These are phyloP conservation scores for Tenualosa thibaudeaui DNA, from an alignment of 2,797 vertebrate genomes.

Conservation along the genomic window DNA sequence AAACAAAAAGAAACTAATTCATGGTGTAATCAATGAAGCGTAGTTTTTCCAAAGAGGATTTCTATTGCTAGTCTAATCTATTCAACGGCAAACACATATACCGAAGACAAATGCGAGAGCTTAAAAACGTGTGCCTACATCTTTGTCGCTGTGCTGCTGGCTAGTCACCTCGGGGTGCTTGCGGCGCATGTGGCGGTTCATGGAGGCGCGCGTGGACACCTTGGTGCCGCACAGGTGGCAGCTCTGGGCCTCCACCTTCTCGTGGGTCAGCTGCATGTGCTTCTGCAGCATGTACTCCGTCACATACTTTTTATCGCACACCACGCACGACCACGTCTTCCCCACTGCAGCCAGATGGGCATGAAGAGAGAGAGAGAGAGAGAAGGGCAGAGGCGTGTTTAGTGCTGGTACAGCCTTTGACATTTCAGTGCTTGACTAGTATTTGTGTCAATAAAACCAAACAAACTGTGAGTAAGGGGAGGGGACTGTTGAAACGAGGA, in stretches of 20 bases:
- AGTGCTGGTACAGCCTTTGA: background rate
- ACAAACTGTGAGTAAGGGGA: background rate
- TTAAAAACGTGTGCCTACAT: background rate
- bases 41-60: too few relatives aligned
- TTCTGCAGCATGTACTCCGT: slow-evolving; percentile 99
- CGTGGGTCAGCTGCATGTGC: slow-evolving; percentile 95
- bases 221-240: slow-evolving; percentile 96
- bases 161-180: slow-evolving; percentile 92
- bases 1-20: too few relatives aligned
- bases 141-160: background rate
- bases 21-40: too few relatives aligned
- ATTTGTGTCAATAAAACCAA: too few relatives aligned
- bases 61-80: too few relatives aligned
- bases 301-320: slow-evolving; percentile 97
- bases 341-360: slow-evolving; percentile 76
- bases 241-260: slow-evolving; percentile 96
- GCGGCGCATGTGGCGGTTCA: slow-evolving; percentile 94
- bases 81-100: too few relatives aligned
- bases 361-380: slow-evolving; percentile 16
- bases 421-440: background rate
- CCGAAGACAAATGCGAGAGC: too few relatives aligned
- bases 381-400: background rate
- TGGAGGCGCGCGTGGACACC: slow-evolving; percentile 95
- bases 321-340: slow-evolving; percentile 92
- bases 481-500: background rate